phyloP scores from a whole-genome alignment of 2,888 invertebrate genomes.

The Hydrotaea cyrtoneurina region DNA sequence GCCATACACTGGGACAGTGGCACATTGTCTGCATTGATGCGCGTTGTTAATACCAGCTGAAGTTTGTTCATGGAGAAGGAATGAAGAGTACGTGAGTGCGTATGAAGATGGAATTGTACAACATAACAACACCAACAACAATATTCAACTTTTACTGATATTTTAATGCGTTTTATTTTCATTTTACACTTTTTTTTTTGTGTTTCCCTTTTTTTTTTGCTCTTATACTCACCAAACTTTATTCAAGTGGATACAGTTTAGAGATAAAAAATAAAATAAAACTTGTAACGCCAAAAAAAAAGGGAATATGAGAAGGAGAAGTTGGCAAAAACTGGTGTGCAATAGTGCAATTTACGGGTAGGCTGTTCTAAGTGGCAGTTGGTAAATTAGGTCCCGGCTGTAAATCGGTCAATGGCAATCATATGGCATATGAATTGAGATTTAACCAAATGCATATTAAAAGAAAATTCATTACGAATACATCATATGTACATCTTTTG shows the following conservation, averaged over 20 bases:
- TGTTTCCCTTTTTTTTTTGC: neutral
- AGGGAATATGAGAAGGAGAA: neutral
- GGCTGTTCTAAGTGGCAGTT: no score
- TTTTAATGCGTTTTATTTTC: constrained; percentile 6
- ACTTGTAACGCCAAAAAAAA: neutral
- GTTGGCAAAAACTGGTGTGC: neutral
- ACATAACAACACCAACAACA: neutral
- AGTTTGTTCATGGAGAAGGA: constrained; percentile 9
- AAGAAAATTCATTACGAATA: no score
- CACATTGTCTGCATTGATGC: neutral
- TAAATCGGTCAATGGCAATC: no score
- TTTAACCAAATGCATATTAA: no score
- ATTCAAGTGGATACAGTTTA: constrained; percentile 36
- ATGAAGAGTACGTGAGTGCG: neutral
- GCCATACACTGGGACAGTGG: no score
- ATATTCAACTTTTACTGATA: neutral
- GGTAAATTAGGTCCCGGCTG: no score
- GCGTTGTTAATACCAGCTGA: neutral
- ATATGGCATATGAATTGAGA: no score
- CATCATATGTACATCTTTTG: no score
- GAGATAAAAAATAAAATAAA: constrained; percentile 44
- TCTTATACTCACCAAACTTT: constrained; percentile 27
- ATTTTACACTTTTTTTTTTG: neutral
- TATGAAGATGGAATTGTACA: neutral
- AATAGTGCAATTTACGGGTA: neutral